Base-by-base conservation (phyloP, 2,797 vertebrate genomes). In the Mormyrops attenuatus region DNA sequence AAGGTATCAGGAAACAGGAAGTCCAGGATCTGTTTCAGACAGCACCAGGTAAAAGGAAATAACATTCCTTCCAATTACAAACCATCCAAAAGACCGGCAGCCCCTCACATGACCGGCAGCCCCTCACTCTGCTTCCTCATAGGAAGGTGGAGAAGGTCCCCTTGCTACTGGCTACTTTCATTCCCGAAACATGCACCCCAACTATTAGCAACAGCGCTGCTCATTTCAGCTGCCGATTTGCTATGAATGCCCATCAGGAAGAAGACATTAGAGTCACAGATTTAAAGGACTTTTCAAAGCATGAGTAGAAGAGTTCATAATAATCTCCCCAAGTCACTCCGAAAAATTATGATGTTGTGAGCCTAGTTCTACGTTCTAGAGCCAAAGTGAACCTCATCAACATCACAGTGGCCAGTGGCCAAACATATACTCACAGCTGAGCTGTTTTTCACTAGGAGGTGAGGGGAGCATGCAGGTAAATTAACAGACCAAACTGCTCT, bases 381-480 rank as follows among this genome's bases (percentile, higher is more conserved):
- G 77, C 77, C 41, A 82, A 82, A 82, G 77, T 82, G 77, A 82
- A 47, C 44, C 77, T 82, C 77, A 47, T 47, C 77, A n/a, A 82
- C 77, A 82, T 82, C 77, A 82, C 77, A 80, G 5, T 20, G 77
- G 73, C 73, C 41, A 80, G 17, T 80, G 73, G 41, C 77, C 66
- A 88, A 20, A 20, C 30, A 88, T 47, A 88, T 47, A 73, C 49
- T 53, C 49, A 88, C 49, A 52, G 69, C 53, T 52, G 77, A 53
- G 50, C 73, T 49, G 49, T 41, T 82, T 53, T 77, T 88, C 88
- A 77, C 69, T 44, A 47, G 77, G 77, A 82, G 77, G 77, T 82
- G 69, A 89, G 41, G 41, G 50, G 85, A 77, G 52, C 89, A 90
- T 90, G 89, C 89, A 88, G 17, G 57, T 73, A 88, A 44, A 60